phyloP scores from a whole-genome alignment of 2,113 vertebrate genomes.

The Caranx melampygus region DNA sequence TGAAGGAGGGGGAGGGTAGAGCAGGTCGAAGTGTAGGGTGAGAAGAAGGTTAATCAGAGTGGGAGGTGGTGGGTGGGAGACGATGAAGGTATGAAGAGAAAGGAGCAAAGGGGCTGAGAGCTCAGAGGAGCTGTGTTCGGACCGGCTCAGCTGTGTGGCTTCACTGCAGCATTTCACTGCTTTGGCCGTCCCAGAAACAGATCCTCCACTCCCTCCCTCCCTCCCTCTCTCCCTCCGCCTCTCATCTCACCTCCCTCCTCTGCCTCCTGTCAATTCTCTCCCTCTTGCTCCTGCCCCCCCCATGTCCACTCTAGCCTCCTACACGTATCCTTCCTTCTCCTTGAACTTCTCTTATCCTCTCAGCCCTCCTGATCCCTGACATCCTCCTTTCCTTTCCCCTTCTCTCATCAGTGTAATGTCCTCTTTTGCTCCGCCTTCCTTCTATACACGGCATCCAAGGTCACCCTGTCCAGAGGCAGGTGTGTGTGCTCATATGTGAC shows the following conservation, averaged over 20 bases:
- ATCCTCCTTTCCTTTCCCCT: slow-evolving; percentile 17
- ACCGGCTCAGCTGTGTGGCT: slow-evolving; percentile 47
- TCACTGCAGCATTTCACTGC: slow-evolving; percentile 74
- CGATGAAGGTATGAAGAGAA: slow-evolving; percentile 33
- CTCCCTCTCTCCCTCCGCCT: slow-evolving; percentile 28
- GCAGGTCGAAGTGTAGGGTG: slow-evolving; percentile 50
- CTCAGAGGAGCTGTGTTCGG: slow-evolving; percentile 34
- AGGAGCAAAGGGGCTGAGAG: slow-evolving; percentile 21
- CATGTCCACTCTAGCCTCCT: not conserved
- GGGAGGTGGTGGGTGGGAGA: slow-evolving; percentile 38
- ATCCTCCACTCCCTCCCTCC: slow-evolving; percentile 60
- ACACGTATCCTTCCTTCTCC: slow-evolving; percentile 14
- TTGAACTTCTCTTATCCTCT: slow-evolving; percentile 45
- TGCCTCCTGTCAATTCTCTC: slow-evolving; percentile 39
- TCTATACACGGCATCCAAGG: slow-evolving; percentile 67
- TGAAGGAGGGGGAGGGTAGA: not conserved
- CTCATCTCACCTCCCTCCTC: slow-evolving; percentile 45
- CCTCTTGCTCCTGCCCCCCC: not conserved
- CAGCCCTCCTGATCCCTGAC: slow-evolving; percentile 45
- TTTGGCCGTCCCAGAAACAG: slow-evolving; percentile 73
- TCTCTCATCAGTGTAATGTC: slow-evolving; percentile 69
- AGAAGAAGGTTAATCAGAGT: slow-evolving; percentile 67
- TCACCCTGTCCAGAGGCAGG: slow-evolving; percentile 74
- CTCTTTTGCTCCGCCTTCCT: slow-evolving; percentile 57
- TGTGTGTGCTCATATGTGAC: slow-evolving; percentile 42